Evolutionary conservation across 2,113 vertebrate species (phyloP), one percentile per base, ranked within the genome.

Genomic region (Narcine bancroftii): DNA sequence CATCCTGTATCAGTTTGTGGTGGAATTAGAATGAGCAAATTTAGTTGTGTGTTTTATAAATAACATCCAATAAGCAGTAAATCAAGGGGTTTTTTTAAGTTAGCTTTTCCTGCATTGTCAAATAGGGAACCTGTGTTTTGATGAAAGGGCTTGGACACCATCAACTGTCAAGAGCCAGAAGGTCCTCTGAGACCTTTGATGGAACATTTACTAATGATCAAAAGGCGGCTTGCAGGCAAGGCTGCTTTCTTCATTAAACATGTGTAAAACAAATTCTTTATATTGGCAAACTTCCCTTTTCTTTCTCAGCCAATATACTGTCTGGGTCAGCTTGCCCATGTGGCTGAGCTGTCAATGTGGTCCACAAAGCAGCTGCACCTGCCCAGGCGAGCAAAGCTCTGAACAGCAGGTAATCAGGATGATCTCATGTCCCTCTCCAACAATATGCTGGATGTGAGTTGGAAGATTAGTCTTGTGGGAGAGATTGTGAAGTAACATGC

Each of bases 221-320:
- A 91, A 91, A 47, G 65, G 42, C 10, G 5, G 65, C 63, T 42
- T 29, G 24, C 63, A 91, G 71, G 63, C 1, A 42, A 69, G 63
- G 21, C 63, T 91, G 89, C 65, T 91, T 91, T 91, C 89, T 91
- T 91, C 89, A 91, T 91, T 91, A 66, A 91, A 91, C 89, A 91
- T 91, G 65, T 91, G 89, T 93, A 94, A 95, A 96, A 96, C 96
- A 94, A 96, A 95, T 95, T 96, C 95, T 96, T 96, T 96, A 95
- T 93, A 93, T 96, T 96, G 95, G 95, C 96, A 95, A 93, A 93
- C 87, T 92, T 94, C 94, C 94, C 95, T 92, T 17, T 3, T 50
- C 92, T 91, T 89, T 94, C 92, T 94, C 92, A 93, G 76, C 66
- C 71, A 45, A 92, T 42, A 79, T 92, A 93, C 93, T 29, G 93